phyloP scores from a whole-genome alignment of 2,888 invertebrate genomes.

The Brachylomia viminalis region DNA sequence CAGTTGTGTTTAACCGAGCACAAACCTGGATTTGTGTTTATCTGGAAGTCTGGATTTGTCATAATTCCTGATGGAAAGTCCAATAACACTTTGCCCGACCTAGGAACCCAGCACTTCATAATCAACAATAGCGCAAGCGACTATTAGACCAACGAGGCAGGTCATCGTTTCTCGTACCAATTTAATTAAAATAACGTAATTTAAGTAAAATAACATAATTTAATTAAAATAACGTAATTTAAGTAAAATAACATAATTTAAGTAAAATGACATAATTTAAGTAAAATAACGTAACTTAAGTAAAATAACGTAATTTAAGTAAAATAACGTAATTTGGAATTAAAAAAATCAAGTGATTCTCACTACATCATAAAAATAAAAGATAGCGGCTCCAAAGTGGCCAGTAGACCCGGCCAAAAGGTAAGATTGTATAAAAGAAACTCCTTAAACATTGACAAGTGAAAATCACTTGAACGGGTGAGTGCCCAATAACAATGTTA shows the following conservation, averaged over 20 bases:
- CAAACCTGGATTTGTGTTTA: too few species aligned
- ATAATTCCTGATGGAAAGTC: background rate
- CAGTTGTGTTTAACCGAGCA: background rate
- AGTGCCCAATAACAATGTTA: conserved; percentile 31
- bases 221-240: background rate
- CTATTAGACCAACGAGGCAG: background rate
- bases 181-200: background rate
- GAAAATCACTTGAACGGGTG: conserved; percentile 35
- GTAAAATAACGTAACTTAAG: background rate
- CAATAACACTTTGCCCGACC: background rate
- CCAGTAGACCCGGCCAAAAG: conserved; percentile 4
- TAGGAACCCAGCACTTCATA: background rate
- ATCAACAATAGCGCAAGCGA: background rate
- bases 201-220: background rate
- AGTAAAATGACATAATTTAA: too few species aligned
- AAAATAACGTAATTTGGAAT: background rate
- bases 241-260: background rate
- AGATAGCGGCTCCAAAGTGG: background rate
- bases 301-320: background rate
- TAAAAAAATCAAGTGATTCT: background rate
- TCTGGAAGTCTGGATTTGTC: too few species aligned
- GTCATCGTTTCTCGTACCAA: background rate
- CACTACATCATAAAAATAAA: background rate
- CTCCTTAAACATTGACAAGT: conserved; percentile 25
- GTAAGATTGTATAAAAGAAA: conserved; percentile 30